Base-by-base conservation (phyloP, 2,888 invertebrate species). In the Pristionchus entomophagus region DNA sequence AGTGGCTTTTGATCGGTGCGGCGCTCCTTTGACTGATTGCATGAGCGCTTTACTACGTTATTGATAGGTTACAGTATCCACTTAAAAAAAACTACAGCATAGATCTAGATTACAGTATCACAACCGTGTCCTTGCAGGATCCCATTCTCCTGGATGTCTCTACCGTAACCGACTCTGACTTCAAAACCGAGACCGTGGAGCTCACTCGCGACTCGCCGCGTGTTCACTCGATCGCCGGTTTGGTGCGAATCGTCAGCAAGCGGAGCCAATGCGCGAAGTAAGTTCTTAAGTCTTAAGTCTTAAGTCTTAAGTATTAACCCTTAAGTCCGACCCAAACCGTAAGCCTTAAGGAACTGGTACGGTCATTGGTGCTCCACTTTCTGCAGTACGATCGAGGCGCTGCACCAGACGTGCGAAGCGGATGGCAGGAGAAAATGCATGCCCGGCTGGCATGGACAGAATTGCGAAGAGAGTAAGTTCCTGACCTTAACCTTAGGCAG, bases 271-370 rank as follows among this genome's bases (percentile, higher is more conserved):
- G 73, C 41, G 41, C 41, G 6, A 73, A 73, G 73, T 73, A 56
- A 56, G n/a, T 22, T 10, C 22, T 8, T 22, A 56, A 17, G 56
- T 22, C 56, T 56, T 56, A 22, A 22, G 8, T 56, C 12, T 14
- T 22, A 56, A 5, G 8, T 45, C 45, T 10, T 56, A 22, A 17
- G 56, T 14, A 56, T 22, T 56, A n/a, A 56, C 45, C 45, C 45
- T 10, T 6, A 45, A 14, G 14, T 6, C 73, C 73, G 41, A 41
- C 0, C 26, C 45, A n/a, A 10, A 26, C 45, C 12, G 14, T 32
- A 69, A 38, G n/a, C n/a, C 65, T 41, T 38, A 41, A 73, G 73
- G 73, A n/a, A 73, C 73, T 73, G n/a, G n/a, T 73, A 73, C 73
- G 73, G 73, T 14, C 41, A 41, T 1, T 73, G 22, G n/a, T 73